Evolutionary conservation across 2,888 invertebrate species (phyloP).

Genomic region (Aelia acuminata): DNA sequence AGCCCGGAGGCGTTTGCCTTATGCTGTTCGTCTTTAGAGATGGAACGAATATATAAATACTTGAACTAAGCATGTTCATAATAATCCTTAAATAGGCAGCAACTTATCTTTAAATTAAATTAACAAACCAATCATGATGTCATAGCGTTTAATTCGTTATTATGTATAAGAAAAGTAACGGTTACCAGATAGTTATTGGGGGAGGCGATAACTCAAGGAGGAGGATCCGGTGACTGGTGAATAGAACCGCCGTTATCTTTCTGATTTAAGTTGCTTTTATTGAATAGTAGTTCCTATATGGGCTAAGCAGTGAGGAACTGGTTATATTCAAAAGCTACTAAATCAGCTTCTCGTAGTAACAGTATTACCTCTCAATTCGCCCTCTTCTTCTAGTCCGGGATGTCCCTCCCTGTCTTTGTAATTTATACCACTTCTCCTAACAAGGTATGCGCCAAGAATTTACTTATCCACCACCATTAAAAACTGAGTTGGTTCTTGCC

Average conservation of each 20-base stretch:
- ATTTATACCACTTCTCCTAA: neutral
- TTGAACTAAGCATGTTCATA: too few relatives aligned
- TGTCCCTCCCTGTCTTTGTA: neutral
- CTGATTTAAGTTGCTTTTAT: slow-evolving; percentile 51
- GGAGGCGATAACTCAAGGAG: neutral
- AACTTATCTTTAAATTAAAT: too few relatives aligned
- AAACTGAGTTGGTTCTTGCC: too few relatives aligned
- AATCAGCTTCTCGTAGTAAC: neutral
- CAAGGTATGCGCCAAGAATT: neutral
- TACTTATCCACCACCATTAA: neutral
- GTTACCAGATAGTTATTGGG: neutral
- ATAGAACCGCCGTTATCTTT: slow-evolving; percentile 18
- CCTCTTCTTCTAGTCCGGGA: neutral
- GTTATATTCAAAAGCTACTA: neutral
- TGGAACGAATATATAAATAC: too few relatives aligned
- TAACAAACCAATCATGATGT: too few relatives aligned
- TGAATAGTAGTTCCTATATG: slow-evolving; percentile 33
- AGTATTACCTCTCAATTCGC: slow-evolving; percentile 16
- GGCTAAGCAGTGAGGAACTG: slow-evolving; percentile 28
- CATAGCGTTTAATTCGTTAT: neutral
- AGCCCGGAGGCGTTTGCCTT: too few relatives aligned
- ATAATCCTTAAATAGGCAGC: too few relatives aligned
- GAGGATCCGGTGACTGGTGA: slow-evolving; percentile 36
- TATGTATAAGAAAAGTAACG: neutral
- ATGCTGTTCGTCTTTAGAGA: too few relatives aligned